These are phyloP conservation scores for Turnix velox DNA, from an alignment of 2,113 vertebrate species.

Conservation along the genomic window DNA sequence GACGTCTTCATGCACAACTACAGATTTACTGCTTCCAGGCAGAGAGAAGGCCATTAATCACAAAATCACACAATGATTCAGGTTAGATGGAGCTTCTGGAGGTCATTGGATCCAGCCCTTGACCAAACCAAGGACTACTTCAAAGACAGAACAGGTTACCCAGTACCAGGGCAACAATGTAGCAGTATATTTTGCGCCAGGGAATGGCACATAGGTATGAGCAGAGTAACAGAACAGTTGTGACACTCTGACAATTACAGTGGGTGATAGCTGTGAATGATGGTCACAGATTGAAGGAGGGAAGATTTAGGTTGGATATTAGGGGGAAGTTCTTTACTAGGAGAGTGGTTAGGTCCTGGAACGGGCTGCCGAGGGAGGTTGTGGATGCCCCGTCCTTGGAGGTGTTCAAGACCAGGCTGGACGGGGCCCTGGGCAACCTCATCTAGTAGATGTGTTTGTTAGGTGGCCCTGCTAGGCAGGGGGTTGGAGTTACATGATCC, in stretches of 20 bases:
- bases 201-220: not conserved
- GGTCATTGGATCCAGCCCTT: not conserved
- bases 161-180: not conserved
- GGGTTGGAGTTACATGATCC: too few relatives aligned
- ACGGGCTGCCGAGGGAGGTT: too few relatives aligned
- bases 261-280: not conserved
- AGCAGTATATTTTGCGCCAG: rapidly evolving
- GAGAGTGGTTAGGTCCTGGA: too few relatives aligned
- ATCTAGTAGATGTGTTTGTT: too few relatives aligned
- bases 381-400: too few relatives aligned
- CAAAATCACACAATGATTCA: not conserved
- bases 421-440: too few relatives aligned
- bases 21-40: not conserved
- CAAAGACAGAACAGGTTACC: not conserved
- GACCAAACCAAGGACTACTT: not conserved
- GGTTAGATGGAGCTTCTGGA: not conserved
- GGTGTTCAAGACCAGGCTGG: too few relatives aligned
- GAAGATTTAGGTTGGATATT: too few relatives aligned
- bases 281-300: too few relatives aligned
- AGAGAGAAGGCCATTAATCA: not conserved
- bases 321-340: too few relatives aligned
- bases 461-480: too few relatives aligned
- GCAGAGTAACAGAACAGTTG: not conserved
- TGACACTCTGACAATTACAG: not conserved
- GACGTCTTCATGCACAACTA: rapidly evolving